Evolutionary conservation across 2,113 vertebrate species (phyloP).

Genomic region (Rostratula benghalensis): DNA sequence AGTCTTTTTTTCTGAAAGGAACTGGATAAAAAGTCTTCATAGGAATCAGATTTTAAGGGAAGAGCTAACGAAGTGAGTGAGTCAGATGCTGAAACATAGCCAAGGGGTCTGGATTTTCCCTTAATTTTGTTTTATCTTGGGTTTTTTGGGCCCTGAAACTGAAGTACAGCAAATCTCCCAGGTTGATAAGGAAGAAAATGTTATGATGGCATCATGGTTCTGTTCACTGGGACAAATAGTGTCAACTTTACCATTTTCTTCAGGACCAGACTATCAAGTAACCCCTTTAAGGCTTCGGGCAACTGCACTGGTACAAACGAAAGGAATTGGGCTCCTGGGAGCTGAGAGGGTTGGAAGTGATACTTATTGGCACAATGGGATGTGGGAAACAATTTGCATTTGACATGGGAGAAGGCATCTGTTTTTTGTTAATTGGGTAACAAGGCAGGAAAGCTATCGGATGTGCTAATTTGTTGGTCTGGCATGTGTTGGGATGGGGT

Average conservation of each 20-base stretch:
- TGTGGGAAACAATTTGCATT: constrained; percentile 33
- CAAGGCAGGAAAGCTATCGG: neutral
- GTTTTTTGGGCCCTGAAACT: neutral
- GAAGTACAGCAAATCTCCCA: neutral
- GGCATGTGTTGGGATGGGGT: neutral
- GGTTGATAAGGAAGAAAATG: neutral
- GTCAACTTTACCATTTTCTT: neutral
- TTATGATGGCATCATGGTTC: neutral
- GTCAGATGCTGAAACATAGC: neutral
- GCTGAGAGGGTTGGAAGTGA: neutral
- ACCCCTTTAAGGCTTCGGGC: neutral
- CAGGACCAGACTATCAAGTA: neutral
- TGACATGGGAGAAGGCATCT: constrained; percentile 10
- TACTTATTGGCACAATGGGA: neutral
- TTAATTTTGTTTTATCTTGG: neutral
- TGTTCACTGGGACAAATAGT: neutral
- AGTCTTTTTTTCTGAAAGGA: neutral
- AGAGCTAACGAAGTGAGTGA: neutral
- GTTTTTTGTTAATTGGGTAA: constrained; percentile 3
- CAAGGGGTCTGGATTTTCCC: neutral
- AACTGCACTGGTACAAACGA: rapidly evolving
- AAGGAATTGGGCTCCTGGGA: neutral
- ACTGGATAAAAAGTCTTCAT: neutral
- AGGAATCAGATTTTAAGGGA: neutral
- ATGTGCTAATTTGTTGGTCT: constrained; percentile 23